Evolutionary conservation across 2,888 invertebrate genomes (phyloP).

Genomic region (Agrochola litura): DNA sequence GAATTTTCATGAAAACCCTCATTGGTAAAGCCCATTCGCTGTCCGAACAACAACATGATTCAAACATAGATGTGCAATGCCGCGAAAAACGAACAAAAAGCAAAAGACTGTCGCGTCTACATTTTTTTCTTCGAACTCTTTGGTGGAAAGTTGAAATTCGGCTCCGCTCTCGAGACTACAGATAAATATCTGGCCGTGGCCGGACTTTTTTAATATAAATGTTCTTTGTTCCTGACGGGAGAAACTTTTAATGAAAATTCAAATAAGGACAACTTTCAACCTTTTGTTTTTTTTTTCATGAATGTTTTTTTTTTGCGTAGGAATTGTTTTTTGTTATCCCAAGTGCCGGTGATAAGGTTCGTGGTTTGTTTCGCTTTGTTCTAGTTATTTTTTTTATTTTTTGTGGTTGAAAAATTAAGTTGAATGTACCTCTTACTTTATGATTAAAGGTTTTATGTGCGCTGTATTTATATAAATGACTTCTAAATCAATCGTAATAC

Average conservation of each 20-base stretch:
- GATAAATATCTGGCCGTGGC: constrained; percentile 90
- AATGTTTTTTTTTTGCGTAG: constrained; percentile 77
- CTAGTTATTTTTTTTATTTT: constrained; percentile 50
- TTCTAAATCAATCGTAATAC: neutral
- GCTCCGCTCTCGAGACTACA: constrained; percentile 89
- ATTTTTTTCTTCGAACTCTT: constrained; percentile 70
- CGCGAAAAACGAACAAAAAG: neutral
- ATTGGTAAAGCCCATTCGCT: too few relatives aligned
- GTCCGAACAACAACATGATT: too few relatives aligned
- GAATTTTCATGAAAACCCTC: too few relatives aligned
- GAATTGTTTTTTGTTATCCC: constrained; percentile 83
- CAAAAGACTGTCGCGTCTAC: constrained; percentile 69
- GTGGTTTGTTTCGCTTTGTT: constrained; percentile 64
- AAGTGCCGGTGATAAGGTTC: constrained; percentile 77
- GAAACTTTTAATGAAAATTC: constrained; percentile 89
- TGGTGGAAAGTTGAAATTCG: constrained; percentile 86
- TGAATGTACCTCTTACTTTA: constrained; percentile 15
- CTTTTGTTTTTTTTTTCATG: constrained; percentile 79
- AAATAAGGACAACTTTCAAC: constrained; percentile 89
- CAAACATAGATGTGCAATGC: too few relatives aligned
- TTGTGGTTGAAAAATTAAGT: constrained; percentile 50
- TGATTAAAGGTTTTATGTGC: neutral
- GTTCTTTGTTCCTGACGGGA: constrained; percentile 90
- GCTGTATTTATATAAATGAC: neutral
- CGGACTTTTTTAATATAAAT: constrained; percentile 91